Base-by-base conservation (phyloP, 2,888 invertebrate species). In the Phymatocera aterrima region DNA sequence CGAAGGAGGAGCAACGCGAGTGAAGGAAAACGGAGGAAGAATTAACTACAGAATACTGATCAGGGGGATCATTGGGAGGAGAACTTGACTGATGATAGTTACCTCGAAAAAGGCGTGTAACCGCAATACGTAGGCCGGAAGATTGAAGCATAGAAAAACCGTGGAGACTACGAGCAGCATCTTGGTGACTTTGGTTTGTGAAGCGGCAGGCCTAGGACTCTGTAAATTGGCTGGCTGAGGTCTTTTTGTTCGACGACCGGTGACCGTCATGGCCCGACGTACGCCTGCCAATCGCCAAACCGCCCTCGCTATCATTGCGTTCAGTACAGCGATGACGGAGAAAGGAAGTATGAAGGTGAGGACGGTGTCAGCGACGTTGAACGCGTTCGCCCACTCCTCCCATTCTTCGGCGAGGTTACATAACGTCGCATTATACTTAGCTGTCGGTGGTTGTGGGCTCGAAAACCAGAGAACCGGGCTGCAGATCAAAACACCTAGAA, bases 101-200 rank as follows among this genome's bases (percentile, higher is more conserved):
- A 95, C 93, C 90, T 93, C 92, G 2, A 93, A 88, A 88, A 93
- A 95, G 18, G 94, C 93, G 83, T 93, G 90, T 37, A 95, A 91
- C 79, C 96, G 91, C 91, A 96, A 92, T 74, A 94, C 92, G 90
- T 96, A 96, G 40, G 95, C 95, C 0, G 96, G 96, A 79, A 96
- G 88, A 90, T 97, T 97, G 75, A 97, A 92, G 61, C 94, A 91
- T 10, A 97, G 93, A 89, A 95, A 97, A 0, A 95, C 95, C 0
- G 95, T 93, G 1, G 97, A 97, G 0, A 97, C 96, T 77, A 96
- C 92, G 34, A 97, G 93, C 78, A 97, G 91, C 96, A 97, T 97
- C 87, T 95, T 94, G 48, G 96, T 97, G 81, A 97, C 93, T 86
- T 94, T 94, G 28, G 94, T 92, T 87, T 95, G 95, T 0, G 94